Evolutionary conservation across 2,888 invertebrate genomes (phyloP).

Genomic region (Drosophila helvetica): DNA sequence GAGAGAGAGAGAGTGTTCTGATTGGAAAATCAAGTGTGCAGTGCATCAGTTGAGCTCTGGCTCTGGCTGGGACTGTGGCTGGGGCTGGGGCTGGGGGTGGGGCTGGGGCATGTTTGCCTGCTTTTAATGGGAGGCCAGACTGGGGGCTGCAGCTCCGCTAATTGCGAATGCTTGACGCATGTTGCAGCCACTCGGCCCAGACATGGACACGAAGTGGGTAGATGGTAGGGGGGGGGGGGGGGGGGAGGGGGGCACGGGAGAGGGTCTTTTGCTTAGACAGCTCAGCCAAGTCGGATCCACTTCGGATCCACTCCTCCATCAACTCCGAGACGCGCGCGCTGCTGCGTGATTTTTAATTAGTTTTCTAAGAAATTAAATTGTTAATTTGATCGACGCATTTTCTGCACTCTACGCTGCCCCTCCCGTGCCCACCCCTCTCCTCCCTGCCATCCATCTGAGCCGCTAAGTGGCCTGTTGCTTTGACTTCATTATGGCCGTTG

Average conservation of each 20-base stretch:
- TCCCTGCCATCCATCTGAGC: constrained; percentile 25
- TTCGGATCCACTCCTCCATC: constrained; percentile 15
- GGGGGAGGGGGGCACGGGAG: neutral
- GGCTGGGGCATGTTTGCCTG: constrained; percentile 63
- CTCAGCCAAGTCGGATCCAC: constrained; percentile 54
- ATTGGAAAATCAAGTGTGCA: constrained; percentile 75
- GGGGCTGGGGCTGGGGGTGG: neutral
- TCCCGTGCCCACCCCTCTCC: constrained; percentile 8
- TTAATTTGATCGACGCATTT: constrained; percentile 81
- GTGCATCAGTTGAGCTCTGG: constrained; percentile 18
- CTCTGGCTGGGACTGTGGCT: no score
- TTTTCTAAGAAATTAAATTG: constrained; percentile 83
- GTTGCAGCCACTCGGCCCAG: constrained; percentile 74
- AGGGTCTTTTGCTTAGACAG: constrained; percentile 62
- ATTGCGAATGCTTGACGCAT: constrained; percentile 79
- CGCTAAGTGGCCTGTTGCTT: constrained; percentile 68
- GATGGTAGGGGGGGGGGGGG: neutral
- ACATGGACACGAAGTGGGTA: constrained; percentile 47
- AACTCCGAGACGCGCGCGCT: constrained; percentile 52
- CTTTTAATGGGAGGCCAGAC: no score
- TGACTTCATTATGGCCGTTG: constrained; percentile 42
- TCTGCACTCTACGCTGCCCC: constrained; percentile 47
- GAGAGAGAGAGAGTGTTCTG: constrained; percentile 54
- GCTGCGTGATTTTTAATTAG: constrained; percentile 81
- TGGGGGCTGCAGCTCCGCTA: constrained; percentile 69